phyloP scores from a whole-genome alignment of 2,113 vertebrate genomes.

The Falcunculus frontatus region DNA sequence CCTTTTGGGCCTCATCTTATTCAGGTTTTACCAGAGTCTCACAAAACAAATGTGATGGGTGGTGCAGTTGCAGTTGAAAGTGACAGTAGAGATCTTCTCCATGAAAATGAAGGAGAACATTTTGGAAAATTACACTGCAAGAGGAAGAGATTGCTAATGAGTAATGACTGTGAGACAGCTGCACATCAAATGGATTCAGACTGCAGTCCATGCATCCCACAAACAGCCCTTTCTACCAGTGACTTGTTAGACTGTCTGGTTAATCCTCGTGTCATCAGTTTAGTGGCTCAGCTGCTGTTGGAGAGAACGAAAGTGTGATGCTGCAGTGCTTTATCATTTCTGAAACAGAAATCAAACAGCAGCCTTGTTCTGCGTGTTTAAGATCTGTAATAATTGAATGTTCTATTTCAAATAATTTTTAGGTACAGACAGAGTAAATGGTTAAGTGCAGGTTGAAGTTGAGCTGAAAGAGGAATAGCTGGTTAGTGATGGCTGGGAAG shows the following conservation, averaged over 20 bases:
- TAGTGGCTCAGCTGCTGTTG: conserved; percentile 82
- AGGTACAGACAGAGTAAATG: neutral
- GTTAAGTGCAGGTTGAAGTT: neutral
- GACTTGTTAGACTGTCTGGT: conserved; percentile 89
- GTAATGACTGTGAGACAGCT: neutral
- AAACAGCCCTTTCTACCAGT: conserved; percentile 78
- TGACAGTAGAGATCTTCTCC: neutral
- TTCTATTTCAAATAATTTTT: conserved; percentile 4
- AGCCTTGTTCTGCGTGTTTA: neutral
- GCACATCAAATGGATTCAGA: neutral
- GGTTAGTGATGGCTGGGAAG: neutral
- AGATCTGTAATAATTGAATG: neutral
- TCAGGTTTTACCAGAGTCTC: conserved; percentile 63
- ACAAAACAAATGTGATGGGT: neutral
- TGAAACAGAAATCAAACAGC: conserved; percentile 17
- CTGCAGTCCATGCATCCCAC: neutral
- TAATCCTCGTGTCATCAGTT: conserved; percentile 80
- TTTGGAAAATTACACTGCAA: neutral
- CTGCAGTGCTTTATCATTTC: neutral
- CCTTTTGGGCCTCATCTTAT: conserved; percentile 82
- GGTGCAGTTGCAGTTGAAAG: neutral
- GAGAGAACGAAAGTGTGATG: conserved; percentile 60
- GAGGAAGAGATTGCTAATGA: neutral
- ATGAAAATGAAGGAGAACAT: neutral
- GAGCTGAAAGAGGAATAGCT: neutral